phyloP scores from a whole-genome alignment of 2,113 vertebrate species.

The Dolichotis patagonum region DNA sequence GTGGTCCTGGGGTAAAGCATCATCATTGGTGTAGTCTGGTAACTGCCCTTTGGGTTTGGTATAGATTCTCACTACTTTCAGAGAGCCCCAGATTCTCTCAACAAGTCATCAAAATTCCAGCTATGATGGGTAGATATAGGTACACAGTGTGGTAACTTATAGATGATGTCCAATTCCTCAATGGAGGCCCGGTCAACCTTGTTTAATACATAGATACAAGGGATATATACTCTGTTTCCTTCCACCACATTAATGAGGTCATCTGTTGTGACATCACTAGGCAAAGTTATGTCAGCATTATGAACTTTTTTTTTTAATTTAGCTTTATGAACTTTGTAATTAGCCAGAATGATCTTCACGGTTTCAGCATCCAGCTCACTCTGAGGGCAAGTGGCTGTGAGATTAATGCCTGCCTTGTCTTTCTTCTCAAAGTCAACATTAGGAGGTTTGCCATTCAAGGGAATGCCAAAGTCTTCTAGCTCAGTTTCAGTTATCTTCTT shows the following conservation, averaged over 20 bases:
- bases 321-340: conserved; percentile 99
- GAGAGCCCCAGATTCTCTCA: conserved; percentile 98
- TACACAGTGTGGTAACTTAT: conserved; percentile 98
- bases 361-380: conserved; percentile 95
- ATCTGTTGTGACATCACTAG: conserved; percentile 95
- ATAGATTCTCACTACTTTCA: conserved; percentile 96
- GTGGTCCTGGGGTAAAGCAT: conserved; percentile 92
- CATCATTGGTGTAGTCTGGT: conserved; percentile 95
- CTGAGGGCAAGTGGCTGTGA: conserved; percentile 96
- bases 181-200: conserved; percentile 99
- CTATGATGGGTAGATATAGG: conserved; percentile 98
- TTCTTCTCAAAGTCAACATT: conserved; percentile 99
- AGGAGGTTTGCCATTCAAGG: conserved; percentile 96
- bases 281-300: conserved; percentile 97
- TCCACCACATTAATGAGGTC: conserved; percentile 99
- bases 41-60: conserved; percentile 99
- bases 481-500: conserved; percentile 99
- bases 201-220: conserved; percentile 98
- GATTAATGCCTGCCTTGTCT: conserved; percentile 99
- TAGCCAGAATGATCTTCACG: conserved; percentile 97
- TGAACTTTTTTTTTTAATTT: too few species aligned
- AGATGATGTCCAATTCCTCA: conserved; percentile 97
- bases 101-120: conserved; percentile 99
- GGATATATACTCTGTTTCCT: conserved; percentile 98
- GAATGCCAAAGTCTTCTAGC: conserved; percentile 98